A percentile compares a stretch with the other conserved stretches of the same genome.
Evolutionary conservation across 2,888 invertebrate genomes (phyloP).

Genomic region (Drosophila subquinaria): DNA sequence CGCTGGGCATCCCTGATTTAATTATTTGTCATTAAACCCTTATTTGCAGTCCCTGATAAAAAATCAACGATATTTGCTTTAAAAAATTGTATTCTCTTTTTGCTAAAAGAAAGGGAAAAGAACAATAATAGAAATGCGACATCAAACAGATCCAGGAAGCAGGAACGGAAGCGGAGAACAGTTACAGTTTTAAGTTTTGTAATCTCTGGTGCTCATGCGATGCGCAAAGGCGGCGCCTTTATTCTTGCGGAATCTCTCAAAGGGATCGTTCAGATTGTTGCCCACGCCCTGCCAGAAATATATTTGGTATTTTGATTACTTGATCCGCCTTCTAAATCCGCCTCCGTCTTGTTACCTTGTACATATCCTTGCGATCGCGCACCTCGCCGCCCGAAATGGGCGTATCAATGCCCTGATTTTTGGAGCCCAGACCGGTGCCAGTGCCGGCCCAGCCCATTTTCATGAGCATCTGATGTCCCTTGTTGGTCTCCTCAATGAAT

Average conservation of each 20-base stretch:
- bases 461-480: slow-evolving; percentile 97
- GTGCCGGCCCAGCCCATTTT: slow-evolving; percentile 98
- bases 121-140: slow-evolving; percentile 46
- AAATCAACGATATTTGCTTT: slow-evolving; percentile 41
- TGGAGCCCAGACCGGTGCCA: slow-evolving; percentile 96
- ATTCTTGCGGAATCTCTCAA: slow-evolving; percentile 98
- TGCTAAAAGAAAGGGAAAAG: slow-evolving; percentile 38
- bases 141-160: slow-evolving; percentile 3
- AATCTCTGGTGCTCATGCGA: slow-evolving; percentile 95
- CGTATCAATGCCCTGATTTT: slow-evolving; percentile 98
- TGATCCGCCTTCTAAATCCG: not conserved
- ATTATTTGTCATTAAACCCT: no score
- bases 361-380: slow-evolving; percentile 96
- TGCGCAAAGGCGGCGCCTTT: slow-evolving; percentile 98
- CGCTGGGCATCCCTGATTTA: no score
- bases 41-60: not conserved
- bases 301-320: not conserved
- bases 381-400: slow-evolving; percentile 97
- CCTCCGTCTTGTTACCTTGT: slow-evolving; percentile 87
- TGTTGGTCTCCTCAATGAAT: slow-evolving; percentile 95
- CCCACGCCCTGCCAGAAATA: slow-evolving; percentile 91
- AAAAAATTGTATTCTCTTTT: slow-evolving; percentile 60
- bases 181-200: slow-evolving; percentile 85
- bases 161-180: slow-evolving; percentile 37
- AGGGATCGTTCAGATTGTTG: slow-evolving; percentile 96